phyloP scores from a whole-genome alignment of 2,888 invertebrate species.

The Caenorhabditis sp. region DNA sequence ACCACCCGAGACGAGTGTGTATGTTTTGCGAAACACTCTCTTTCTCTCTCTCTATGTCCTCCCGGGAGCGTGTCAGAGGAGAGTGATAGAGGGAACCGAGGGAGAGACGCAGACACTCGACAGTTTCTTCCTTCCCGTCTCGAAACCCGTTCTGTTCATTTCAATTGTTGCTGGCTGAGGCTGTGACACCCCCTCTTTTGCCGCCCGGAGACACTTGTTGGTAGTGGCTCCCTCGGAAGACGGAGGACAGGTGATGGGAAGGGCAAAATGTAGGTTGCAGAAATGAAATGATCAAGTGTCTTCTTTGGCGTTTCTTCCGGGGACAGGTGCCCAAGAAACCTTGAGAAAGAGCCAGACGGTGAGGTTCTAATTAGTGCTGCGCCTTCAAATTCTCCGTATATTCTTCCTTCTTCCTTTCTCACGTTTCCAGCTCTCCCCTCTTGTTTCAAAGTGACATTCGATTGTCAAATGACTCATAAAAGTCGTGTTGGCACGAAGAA shows the following conservation, averaged over 20 bases:
- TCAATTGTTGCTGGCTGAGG: conserved; percentile 25
- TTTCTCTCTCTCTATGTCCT: conserved; percentile 30
- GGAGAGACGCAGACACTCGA: conserved; percentile 5
- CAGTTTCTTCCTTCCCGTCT: conserved; percentile 30
- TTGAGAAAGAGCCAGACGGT: no score
- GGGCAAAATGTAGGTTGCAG: conserved; percentile 23
- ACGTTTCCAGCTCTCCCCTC: no score
- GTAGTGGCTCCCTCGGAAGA: background rate
- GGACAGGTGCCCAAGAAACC: no score
- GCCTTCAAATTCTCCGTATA: no score
- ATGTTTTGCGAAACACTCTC: conserved; percentile 53
- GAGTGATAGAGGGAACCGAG: conserved; percentile 16
- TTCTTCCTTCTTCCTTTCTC: no score
- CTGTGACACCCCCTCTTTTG: conserved; percentile 8
- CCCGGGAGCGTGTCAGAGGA: conserved; percentile 44
- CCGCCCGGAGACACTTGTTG: background rate
- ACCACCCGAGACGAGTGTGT: conserved; percentile 44
- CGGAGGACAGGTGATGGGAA: background rate
- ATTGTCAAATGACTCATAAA: conserved; percentile 21
- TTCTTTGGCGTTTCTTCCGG: conserved; percentile 15
- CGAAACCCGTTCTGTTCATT: conserved; percentile 53
- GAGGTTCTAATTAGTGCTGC: no score
- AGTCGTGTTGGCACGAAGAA: background rate
- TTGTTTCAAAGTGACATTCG: conserved; percentile 39
- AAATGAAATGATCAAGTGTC: conserved; percentile 17